Evolutionary conservation across 2,797 vertebrate genomes (phyloP), one percentile per base, ranked within the genome.

Genomic region (Gastrophryne carolinensis): DNA sequence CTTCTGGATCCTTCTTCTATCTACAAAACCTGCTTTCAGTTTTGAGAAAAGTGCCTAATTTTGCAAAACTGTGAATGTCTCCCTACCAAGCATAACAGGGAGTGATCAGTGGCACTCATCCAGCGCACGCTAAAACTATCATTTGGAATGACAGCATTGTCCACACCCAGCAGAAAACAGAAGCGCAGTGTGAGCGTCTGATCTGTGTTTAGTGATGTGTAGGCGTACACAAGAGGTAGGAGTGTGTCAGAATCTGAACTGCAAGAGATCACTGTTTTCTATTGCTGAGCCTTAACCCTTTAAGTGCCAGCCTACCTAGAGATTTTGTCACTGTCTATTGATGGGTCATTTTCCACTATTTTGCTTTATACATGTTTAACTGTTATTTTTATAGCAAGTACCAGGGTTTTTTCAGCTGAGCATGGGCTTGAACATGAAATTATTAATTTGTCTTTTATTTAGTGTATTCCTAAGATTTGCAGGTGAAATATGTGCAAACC

Each of bases 101-200:
- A 81, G 88, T 89, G 86, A 82, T 80, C 80, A 5, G 32, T 83
- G 87, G 84, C 81, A 81, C 30, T 35, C 29, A 4, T 61, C 81
- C 86, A 87, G 82, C 79, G 17, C 79, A 69, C 85, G 73, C 80
- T 80, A 82, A 84, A 83, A 77, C 80, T 80, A 56, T 77, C 81
- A 86, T 87, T 89, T 89, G 84, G 68, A 81, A 41, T 73, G 81
- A 54, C 52, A 56, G 24, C 52, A 23, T 12, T 70, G 34, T 35
- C 86, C 87, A 88, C 88, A 41, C 89, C 90, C 87, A 86, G 72
- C 81, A 86, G 77, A 84, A 83, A 86, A 61, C 54, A 85, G 71
- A 83, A 80, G 86, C 85, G 84, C 60, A 78, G 81, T 85, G 79
- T 85, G 82, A 80, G 83, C 86, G 83, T 67, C 62, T 81, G 68